Percentiles rank a stretch among this genome's conserved stretches.
These are phyloP conservation scores for Gobius niger DNA, from an alignment of 2,113 vertebrate genomes.

Conservation along the genomic window DNA sequence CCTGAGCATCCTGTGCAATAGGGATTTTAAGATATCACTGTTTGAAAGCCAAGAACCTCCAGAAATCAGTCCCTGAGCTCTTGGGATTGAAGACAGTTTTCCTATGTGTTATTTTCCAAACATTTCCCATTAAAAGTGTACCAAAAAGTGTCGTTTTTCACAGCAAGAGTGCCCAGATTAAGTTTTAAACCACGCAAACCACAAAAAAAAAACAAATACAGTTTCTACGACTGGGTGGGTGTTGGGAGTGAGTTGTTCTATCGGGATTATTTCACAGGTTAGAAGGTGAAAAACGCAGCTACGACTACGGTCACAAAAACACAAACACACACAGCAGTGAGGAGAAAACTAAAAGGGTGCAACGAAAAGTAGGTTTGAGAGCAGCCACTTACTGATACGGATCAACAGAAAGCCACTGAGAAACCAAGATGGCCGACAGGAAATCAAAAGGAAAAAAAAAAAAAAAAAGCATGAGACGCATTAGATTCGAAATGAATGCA, in stretches of 20 bases:
- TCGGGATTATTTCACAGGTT: not conserved
- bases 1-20: no score
- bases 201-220: not conserved
- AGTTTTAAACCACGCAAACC: no score
- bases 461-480: constrained; percentile 40
- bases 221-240: not conserved
- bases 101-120: no score
- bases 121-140: no score
- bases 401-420: constrained; percentile 80
- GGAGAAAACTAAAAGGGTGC: constrained; percentile 14
- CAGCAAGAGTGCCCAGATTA: no score
- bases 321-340: not conserved
- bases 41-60: no score
- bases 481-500: constrained; percentile 46
- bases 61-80: no score
- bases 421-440: constrained; percentile 62
- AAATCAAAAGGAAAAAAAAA: constrained; percentile 49
- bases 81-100: no score
- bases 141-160: no score
- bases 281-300: constrained; percentile 28
- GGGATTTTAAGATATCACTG: no score
- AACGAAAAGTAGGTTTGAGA: constrained; percentile 34
- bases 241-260: not conserved
- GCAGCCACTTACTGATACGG: constrained; percentile 79
- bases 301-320: constrained; percentile 1